Evolutionary conservation across 1,140 invertebrate genomes (phyloP).

Genomic region (Drosophila navojoa): DNA sequence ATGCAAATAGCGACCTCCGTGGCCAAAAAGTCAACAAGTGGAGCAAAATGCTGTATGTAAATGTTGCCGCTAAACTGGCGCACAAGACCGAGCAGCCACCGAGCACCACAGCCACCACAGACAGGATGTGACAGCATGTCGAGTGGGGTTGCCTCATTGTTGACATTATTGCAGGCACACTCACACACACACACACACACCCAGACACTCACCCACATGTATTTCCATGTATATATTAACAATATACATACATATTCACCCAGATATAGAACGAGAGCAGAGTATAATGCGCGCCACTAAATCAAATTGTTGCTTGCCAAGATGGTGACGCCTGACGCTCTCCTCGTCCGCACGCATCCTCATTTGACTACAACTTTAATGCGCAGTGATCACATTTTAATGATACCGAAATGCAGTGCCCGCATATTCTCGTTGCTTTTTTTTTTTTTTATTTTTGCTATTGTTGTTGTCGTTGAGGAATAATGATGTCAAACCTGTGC

Average conservation of each 20-base stretch:
- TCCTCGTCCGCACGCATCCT: constrained; percentile 27
- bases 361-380: constrained; percentile 75
- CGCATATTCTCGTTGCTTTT: constrained; percentile 30
- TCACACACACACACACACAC: neutral
- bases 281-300: constrained; percentile 63
- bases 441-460: constrained; percentile 11
- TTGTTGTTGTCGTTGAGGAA: constrained; percentile 34
- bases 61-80: constrained; percentile 53
- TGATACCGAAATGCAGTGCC: constrained; percentile 77
- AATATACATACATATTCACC: constrained; percentile 24
- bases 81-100: constrained; percentile 10
- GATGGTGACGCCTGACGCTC: constrained; percentile 34
- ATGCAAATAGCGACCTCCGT: constrained; percentile 67
- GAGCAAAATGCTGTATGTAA: constrained; percentile 70
- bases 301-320: constrained; percentile 62
- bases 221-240: constrained; percentile 23
- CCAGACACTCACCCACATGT: neutral
- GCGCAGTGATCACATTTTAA: constrained; percentile 82
- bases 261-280: constrained; percentile 17
- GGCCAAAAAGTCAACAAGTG: constrained; percentile 70
- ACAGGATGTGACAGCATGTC: constrained; percentile 37
- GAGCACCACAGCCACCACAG: constrained; percentile 30
- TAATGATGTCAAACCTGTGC: constrained; percentile 68
- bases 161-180: constrained; percentile 70
- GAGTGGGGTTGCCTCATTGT: constrained; percentile 56